Conservation (phyloP, 2,888 invertebrate genomes). For the Marronus borbonicus region DNA sequence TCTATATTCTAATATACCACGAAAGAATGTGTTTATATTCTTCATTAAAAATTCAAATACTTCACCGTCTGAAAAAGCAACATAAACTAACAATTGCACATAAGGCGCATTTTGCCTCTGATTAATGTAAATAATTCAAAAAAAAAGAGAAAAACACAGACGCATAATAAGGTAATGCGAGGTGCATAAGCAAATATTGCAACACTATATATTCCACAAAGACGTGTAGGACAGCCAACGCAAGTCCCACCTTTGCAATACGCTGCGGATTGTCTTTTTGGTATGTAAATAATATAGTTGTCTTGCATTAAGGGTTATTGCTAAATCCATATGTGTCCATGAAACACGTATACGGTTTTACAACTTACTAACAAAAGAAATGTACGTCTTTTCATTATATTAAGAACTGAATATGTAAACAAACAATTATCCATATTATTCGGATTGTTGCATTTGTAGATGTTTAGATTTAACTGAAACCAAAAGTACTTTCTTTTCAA, state of each 20-base stretch:
- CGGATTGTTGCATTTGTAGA: too few relatives aligned
- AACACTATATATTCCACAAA: background rate
- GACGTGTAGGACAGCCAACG: background rate
- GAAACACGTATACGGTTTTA: background rate
- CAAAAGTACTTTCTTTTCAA: too few relatives aligned
- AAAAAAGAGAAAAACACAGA: background rate
- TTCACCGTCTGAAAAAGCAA: too few relatives aligned
- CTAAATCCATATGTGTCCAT: background rate
- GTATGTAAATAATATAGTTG: slow-evolving; percentile 1
- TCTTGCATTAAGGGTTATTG: background rate
- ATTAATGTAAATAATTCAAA: background rate
- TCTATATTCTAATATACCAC: too few relatives aligned
- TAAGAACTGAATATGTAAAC: too few relatives aligned
- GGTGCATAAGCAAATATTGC: background rate
- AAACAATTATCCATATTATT: too few relatives aligned
- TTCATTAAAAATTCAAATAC: too few relatives aligned
- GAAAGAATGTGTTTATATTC: too few relatives aligned
- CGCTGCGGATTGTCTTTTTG: background rate
- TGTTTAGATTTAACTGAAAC: background rate
- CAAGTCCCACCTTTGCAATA: background rate
- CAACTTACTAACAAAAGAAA: too few relatives aligned
- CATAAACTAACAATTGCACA: background rate
- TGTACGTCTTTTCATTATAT: too few relatives aligned
- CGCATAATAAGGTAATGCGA: background rate
- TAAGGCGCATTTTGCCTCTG: background rate